Base-by-base conservation (phyloP, 2,113 vertebrate species). In the Hippotragus niger region DNA sequence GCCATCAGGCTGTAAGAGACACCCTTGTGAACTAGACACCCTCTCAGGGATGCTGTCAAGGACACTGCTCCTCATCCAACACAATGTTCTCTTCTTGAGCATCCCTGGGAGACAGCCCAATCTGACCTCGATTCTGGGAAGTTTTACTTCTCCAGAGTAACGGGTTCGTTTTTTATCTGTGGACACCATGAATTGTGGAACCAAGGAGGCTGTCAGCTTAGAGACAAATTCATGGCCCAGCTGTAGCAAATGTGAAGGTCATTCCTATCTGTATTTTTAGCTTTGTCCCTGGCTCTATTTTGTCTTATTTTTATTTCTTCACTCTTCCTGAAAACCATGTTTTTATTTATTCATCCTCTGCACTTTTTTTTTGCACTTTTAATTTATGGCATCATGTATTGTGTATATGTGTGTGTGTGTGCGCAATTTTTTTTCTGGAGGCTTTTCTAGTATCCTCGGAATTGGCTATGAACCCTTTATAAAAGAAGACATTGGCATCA, bases 301-400 rank as follows among this genome's bases (percentile, higher is more conserved):
- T 86, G 36, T 94, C 27, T 91, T 84, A 8, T 81, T 91, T 96
- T 96, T 90, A 92, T 62, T 87, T 82, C 83, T 97, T 92, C 53
- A 90, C 87, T 94, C 62, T 83, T 47, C 67, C 67, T 40, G n/a
- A 71, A 71, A 76, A 43, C 36, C 12, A 7, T 80, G 17, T 64
- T 89, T 96, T 96, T 81, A 91, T 71, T 83, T 76, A 50, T 95
- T 93, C 60, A 83, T 84, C 88, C 64, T 84, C 78, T 76, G 36
- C 0, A 76, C 47, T 92, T 97, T 90, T 85, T n/a, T 71, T 71
- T 53, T 53, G 36, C 6, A 45, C 55, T 92, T 97, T 90, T 85
- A 64, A 64, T 74, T 74, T 57, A 91, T 64, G 45, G 36, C 62
- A 95, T 85, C 40, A 33, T 78, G 10, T 53, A 52, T 6, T 11